A percentile compares a stretch with the other conserved stretches of the same genome.
Conservation (phyloP, 53 echinoderm and acorn worm species). For the Holothuria leucospilota region DNA sequence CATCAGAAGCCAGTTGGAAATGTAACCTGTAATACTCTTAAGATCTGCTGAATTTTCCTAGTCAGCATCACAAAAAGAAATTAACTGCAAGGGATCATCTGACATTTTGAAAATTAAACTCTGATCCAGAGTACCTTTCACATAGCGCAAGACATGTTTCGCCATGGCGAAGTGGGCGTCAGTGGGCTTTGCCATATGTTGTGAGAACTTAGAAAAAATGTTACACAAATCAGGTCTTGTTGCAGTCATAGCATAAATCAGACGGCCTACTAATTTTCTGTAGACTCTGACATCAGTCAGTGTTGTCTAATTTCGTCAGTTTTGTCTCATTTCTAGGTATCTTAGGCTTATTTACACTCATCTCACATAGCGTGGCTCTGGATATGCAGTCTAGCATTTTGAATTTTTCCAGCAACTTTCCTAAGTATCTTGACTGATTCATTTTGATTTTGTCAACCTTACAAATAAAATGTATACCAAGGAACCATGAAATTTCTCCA, state of each 20-base stretch:
- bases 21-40: constrained; percentile 39
- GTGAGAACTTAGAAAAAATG: constrained; percentile 32
- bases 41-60: constrained; percentile 40
- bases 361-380: constrained; percentile 17
- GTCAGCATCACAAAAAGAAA: constrained; percentile 50
- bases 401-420: constrained; percentile 15
- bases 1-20: constrained; percentile 21
- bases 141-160: no score
- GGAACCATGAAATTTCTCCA: constrained; percentile 32
- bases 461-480: constrained; percentile 46
- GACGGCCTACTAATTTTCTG: constrained; percentile 49
- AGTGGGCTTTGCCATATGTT: no score
- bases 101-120: constrained; percentile 34
- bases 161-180: constrained; percentile 15
- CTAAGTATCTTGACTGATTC: no score
- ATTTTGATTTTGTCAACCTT: constrained; percentile 4
- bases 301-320: no score
- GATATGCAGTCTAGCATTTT: constrained; percentile 2
- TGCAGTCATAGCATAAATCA: no score
- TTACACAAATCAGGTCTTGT: constrained; percentile 31
- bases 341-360: no score
- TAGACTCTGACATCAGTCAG: constrained; percentile 10
- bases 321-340: background rate
- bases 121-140: no score
- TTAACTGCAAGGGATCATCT: constrained; percentile 14